phyloP scores from a whole-genome alignment of 1,140 invertebrate species.

The Nylanderia fulva region DNA sequence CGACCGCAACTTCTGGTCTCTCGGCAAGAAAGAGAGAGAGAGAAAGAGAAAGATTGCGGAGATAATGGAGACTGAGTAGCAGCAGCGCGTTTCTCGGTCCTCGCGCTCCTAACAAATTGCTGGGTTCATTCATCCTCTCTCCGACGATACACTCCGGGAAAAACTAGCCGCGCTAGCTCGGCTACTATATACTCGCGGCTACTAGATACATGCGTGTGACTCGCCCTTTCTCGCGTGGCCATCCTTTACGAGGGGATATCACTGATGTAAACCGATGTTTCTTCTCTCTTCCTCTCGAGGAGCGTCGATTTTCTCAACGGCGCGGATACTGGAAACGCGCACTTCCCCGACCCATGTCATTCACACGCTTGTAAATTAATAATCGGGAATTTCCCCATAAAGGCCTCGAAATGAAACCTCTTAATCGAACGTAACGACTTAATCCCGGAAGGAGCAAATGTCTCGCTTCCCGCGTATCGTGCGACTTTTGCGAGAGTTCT shows the following conservation, averaged over 20 bases:
- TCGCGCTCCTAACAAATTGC: slow-evolving; percentile 85
- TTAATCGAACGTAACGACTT: neutral
- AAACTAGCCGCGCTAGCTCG: slow-evolving; percentile 81
- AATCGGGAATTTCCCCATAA: slow-evolving; percentile 14
- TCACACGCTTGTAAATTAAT: neutral
- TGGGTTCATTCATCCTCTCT: slow-evolving; percentile 86
- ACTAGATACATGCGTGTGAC: slow-evolving; percentile 50
- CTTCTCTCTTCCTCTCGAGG: neutral
- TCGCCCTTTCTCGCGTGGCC: slow-evolving; percentile 64
- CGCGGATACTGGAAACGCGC: slow-evolving; percentile 46
- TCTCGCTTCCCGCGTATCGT: slow-evolving; percentile 29
- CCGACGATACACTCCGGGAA: slow-evolving; percentile 78
- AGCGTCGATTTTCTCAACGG: slow-evolving; percentile 28
- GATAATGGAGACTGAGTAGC: slow-evolving; percentile 81
- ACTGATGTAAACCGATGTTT: neutral
- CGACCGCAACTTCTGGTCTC: slow-evolving; percentile 80
- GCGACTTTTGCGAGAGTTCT: neutral
- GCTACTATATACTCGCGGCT: neutral
- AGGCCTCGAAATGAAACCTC: neutral
- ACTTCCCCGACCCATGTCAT: slow-evolving; percentile 28
- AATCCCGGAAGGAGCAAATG: slow-evolving; percentile 38
- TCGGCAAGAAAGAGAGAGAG: slow-evolving; percentile 70
- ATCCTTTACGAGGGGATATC: slow-evolving; percentile 10
- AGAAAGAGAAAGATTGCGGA: slow-evolving; percentile 82
- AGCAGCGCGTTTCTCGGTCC: slow-evolving; percentile 71